Base-by-base conservation (phyloP, 2,113 vertebrate species). In the Fregata magnificens region DNA sequence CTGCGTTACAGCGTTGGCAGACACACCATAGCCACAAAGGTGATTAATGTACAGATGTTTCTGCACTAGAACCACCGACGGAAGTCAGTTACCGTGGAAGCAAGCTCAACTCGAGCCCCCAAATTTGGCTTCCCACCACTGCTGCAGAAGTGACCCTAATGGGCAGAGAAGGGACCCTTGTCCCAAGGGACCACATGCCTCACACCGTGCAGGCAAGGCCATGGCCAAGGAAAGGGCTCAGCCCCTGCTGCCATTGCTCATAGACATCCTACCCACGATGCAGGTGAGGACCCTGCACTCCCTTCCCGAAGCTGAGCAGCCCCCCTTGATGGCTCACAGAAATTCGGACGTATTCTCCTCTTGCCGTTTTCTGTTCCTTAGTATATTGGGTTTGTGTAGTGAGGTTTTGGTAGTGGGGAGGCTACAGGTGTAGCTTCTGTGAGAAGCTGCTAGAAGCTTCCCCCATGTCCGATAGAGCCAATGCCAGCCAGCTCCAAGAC, bases 201-300 rank as follows among this genome's bases (percentile, higher is more conserved):
- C 82, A 18, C 47, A 7, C 2, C 8, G 8, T 3, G 42, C 16
- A 32, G 17, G 16, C 31, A 36, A 45, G 40, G 65, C 20, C 47
- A 32, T 0, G 6, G 71, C 47, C 62, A 38, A 73, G n/a, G 42
- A 10, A 29, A 45, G 36, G 45, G n/a, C 32, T 62, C 77, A 81
- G 26, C 13, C 45, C n/a, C 5, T 1, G 56, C 14, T n/a, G 36
- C 19, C 7, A 2, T 1, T 45, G 36, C 25, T 17, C 38, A 5
- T 1, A 15, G 19, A 16, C 11, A 5, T 11, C n/a, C 49, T 24
- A 13, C 2, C 9, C 28, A 4, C 0, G 1, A 21, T 2, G 19
- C 32, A 11, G 24, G 42, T 7, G 32, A 59, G 20, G 22, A 53
- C 7, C 32, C 16, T 14, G 16, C 0, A 1, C 50, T 38, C 25